Evolutionary conservation across 1,140 invertebrate species (phyloP), one percentile per base, ranked within the genome.

Genomic region (Cyrtorhinus lividipennis): DNA sequence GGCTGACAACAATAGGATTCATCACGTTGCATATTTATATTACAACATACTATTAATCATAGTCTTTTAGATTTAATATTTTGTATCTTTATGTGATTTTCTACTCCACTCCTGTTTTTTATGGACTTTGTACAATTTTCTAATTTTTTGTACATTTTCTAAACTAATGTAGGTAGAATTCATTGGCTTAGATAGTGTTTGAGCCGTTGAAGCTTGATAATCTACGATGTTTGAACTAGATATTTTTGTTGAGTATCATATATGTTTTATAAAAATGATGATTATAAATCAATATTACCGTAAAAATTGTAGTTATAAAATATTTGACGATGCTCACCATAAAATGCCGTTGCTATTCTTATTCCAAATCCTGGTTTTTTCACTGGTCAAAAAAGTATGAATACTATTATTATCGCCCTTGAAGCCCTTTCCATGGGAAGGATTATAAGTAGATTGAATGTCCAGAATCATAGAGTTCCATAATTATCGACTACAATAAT

Each of bases 81-180:
- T 59, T 59, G 58, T 59, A 59, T 59, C 24, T 27, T 59, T 59
- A 59, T 27, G 58, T 59, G 58, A 59, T 59, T 59, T 59, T 59
- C 58, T 59, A 59, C 58, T 59, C 58, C 58, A 59, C 58, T 59
- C 58, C 58, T 59, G 58, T 59, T 59, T 59, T 59, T 30, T 59
- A 59, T 59, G 58, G 22, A 59, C 27, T 59, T 59, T 59, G 58
- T 59, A 59, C 58, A 59, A 59, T 59, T 59, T 59, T 59, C 58
- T 59, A 59, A 59, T 59, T 59, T 59, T 59, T 59, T 59, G 58
- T 59, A 59, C 58, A 59, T 59, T 59, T 59, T 59, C 58, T 59
- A 59, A 59, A 59, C 27, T 59, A 59, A 59, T 25, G 24, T 59
- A 59, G 58, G 26, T 27, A 59, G 58, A 27, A 59, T 59, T 30